A percentile compares a stretch with the other conserved stretches of the same genome.
Evolutionary conservation across 2,888 invertebrate genomes (phyloP).

Genomic region (Caenorhabditis uteleia): DNA sequence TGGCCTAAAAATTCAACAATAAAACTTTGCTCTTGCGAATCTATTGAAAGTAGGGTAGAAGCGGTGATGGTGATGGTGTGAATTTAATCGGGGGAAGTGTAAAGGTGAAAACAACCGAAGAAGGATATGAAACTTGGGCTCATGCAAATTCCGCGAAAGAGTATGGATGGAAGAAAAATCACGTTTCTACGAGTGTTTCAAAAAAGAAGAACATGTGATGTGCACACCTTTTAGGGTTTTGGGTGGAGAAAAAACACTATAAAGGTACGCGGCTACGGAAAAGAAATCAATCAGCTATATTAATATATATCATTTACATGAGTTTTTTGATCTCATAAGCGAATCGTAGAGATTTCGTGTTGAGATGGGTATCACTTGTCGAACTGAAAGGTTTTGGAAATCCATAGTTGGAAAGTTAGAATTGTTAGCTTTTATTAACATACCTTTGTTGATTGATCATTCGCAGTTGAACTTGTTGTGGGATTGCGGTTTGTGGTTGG

Average conservation of each 20-base stretch:
- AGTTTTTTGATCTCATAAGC: conserved; percentile 99
- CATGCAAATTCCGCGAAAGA: too few relatives aligned
- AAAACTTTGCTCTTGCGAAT: too few relatives aligned
- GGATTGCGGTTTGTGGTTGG: conserved; percentile 15
- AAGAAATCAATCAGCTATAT: too few relatives aligned
- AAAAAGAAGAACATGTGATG: too few relatives aligned
- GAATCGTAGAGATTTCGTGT: conserved; percentile 78
- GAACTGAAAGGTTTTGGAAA: conserved; percentile 46
- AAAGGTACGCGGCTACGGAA: too few relatives aligned
- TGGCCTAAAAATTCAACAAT: conserved; percentile 43
- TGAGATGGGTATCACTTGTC: conserved; percentile 56
- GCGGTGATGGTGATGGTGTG: conserved; percentile 6
- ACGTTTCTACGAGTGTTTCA: too few relatives aligned
- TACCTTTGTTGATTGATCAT: conserved; percentile 57
- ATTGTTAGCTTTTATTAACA: neutral
- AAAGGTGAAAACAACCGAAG: conserved; percentile 6
- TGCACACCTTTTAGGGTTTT: too few relatives aligned
- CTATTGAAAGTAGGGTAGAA: neutral
- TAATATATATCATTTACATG: conserved; percentile 89
- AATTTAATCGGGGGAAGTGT: neutral
- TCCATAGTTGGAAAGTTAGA: neutral
- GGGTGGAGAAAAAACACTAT: too few relatives aligned
- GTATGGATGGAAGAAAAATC: too few relatives aligned
- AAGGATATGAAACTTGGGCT: conserved; percentile 3
- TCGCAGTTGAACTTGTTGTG: conserved; percentile 49